Conservation (phyloP, 1,140 invertebrate genomes). For the Eubasilissa regina region DNA sequence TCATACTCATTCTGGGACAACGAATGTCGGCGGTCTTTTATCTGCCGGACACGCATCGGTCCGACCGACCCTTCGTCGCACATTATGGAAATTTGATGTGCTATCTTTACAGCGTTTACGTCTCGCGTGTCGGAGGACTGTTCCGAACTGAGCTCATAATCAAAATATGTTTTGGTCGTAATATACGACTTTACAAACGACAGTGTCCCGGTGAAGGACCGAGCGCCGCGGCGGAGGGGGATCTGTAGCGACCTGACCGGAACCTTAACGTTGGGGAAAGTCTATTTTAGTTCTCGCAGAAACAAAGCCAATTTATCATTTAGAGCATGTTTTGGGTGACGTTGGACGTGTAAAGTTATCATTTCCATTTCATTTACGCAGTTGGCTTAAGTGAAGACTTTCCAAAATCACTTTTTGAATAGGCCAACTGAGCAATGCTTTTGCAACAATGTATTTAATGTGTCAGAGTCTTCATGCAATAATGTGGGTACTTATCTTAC, state of each 20-base stretch:
- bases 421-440: no score
- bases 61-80: background rate
- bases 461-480: no score
- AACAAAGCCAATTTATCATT: slow-evolving; percentile 55
- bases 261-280: slow-evolving; percentile 4
- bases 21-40: background rate
- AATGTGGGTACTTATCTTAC: no score
- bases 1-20: background rate
- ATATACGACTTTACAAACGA: slow-evolving; percentile 10
- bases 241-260: background rate
- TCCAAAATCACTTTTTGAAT: no score
- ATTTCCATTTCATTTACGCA: no score
- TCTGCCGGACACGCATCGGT: no score
- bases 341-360: background rate
- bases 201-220: background rate
- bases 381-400: no score
- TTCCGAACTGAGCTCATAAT: background rate
- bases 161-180: slow-evolving; percentile 9
- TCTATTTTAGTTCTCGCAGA: slow-evolving; percentile 43
- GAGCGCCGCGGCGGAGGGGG: background rate
- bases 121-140: background rate
- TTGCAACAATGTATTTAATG: no score
- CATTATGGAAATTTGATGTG: background rate
- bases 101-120: slow-evolving; percentile 12
- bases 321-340: background rate